phyloP scores from a whole-genome alignment of 2,888 invertebrate species.

The Teinopalpus imperialis region DNA sequence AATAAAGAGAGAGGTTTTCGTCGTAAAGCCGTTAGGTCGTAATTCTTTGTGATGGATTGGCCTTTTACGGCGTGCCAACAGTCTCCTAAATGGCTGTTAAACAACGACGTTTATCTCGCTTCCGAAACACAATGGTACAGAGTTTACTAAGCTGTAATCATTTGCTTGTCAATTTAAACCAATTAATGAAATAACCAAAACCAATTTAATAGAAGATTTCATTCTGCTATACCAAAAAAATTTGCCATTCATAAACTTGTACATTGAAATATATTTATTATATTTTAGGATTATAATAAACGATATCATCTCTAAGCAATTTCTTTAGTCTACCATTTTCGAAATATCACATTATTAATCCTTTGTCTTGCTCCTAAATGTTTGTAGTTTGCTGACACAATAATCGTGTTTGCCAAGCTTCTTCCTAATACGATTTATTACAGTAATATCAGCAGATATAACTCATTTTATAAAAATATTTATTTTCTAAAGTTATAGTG shows the following conservation, averaged over 20 bases:
- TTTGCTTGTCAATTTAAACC: no score
- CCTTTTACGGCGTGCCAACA: conserved; percentile 72
- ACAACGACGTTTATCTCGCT: conserved; percentile 24
- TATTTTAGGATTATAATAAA: no score
- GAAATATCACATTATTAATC: conserved; percentile 2
- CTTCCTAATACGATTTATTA: conserved; percentile 6
- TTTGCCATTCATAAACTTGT: no score
- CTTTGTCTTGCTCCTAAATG: conserved; percentile 9
- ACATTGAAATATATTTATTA: no score
- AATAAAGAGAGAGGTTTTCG: conserved; percentile 28
- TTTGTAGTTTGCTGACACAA: conserved; percentile 2
- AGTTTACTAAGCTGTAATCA: no score
- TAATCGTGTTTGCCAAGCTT: conserved; percentile 2
- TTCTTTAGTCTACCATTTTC: neutral
- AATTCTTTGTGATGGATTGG: conserved; percentile 69
- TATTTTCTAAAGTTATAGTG: no score
- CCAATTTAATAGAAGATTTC: no score
- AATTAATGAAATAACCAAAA: no score
- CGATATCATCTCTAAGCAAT: no score
- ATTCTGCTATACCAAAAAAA: no score
- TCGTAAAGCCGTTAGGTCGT: conserved; percentile 44
- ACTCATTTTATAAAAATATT: no score
- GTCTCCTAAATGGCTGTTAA: conserved; percentile 52
- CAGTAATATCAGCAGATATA: no score
- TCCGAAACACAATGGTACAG: neutral